Evolutionary conservation across 1,140 invertebrate species (phyloP).

Genomic region (Drosophila oshimai): DNA sequence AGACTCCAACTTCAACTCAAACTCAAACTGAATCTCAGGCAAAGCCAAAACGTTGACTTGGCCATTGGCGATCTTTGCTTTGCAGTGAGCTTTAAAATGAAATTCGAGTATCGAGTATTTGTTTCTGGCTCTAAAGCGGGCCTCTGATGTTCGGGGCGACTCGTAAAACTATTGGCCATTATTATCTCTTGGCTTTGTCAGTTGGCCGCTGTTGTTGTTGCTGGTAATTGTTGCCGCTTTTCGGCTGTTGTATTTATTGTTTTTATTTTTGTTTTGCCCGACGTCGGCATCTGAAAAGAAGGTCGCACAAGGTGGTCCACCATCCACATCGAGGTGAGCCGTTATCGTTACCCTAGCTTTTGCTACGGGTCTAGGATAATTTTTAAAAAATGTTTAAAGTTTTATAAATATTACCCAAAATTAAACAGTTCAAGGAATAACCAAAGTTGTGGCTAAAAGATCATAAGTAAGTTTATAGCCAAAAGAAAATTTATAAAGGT

Average conservation of each 20-base stretch:
- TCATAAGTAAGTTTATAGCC: no score
- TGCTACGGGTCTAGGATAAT: background rate
- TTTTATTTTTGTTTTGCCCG: slow-evolving; percentile 33
- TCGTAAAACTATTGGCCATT: slow-evolving; percentile 66
- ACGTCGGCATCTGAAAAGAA: slow-evolving; percentile 70
- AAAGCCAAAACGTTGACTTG: slow-evolving; percentile 31
- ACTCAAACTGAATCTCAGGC: background rate
- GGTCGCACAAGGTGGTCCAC: slow-evolving; percentile 77
- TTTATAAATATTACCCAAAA: background rate
- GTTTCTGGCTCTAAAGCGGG: slow-evolving; percentile 12
- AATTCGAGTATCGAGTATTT: slow-evolving; percentile 60
- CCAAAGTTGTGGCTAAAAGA: no score
- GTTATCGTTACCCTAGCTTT: slow-evolving; percentile 31
- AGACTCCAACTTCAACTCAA: slow-evolving; percentile 24
- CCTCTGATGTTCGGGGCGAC: slow-evolving; percentile 7
- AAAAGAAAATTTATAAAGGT: no score
- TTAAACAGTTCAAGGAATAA: no score
- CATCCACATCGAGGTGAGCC: slow-evolving; percentile 55
- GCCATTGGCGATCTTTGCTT: slow-evolving; percentile 48
- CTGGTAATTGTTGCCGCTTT: slow-evolving; percentile 76
- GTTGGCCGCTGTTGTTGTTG: slow-evolving; percentile 49
- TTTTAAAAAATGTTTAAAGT: background rate
- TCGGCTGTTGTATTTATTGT: slow-evolving; percentile 29
- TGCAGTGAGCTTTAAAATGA: slow-evolving; percentile 47
- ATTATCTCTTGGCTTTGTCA: slow-evolving; percentile 52